A percentile compares a stretch with the other conserved stretches of the same genome.
Conservation (phyloP, 2,888 invertebrate genomes). For the Bugula neritina region DNA sequence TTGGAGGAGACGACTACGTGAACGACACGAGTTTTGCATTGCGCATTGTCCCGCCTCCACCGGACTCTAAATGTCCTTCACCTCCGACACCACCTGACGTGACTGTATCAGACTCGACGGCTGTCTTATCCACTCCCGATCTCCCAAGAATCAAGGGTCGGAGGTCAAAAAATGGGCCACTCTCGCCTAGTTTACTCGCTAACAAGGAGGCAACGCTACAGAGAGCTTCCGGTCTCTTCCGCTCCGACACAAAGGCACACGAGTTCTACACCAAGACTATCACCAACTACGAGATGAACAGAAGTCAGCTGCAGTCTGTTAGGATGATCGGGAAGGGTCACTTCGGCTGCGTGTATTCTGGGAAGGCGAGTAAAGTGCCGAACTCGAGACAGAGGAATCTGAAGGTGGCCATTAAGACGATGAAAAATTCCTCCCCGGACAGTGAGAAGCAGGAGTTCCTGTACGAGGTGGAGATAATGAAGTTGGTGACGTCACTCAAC, state of each 20-base stretch:
- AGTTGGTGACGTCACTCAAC: slow-evolving; percentile 45
- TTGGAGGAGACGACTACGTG: slow-evolving; percentile 13
- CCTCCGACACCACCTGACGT: background rate
- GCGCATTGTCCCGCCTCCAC: slow-evolving; percentile 5
- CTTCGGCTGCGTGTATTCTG: slow-evolving; percentile 24
- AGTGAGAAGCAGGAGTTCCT: slow-evolving; percentile 77
- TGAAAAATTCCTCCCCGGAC: slow-evolving; percentile 59
- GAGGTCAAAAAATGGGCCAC: background rate
- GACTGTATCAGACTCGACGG: no score
- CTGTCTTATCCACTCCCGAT: background rate
- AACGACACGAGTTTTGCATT: slow-evolving; percentile 1
- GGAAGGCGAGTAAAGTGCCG: background rate
- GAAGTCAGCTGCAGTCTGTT: slow-evolving; percentile 2
- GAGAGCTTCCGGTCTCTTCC: background rate
- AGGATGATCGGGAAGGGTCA: slow-evolving; percentile 13
- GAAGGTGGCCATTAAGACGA: slow-evolving; percentile 3
- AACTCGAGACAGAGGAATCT: background rate
- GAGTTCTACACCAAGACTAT: slow-evolving; percentile 14
- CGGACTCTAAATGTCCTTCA: background rate
- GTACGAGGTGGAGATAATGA: slow-evolving; percentile 84
- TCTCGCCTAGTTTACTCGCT: background rate
- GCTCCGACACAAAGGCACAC: slow-evolving; percentile 15
- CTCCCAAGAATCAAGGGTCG: background rate
- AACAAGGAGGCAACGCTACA: slow-evolving; percentile 4
- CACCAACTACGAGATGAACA: slow-evolving; percentile 23